Evolutionary conservation across 2,888 invertebrate species (phyloP).

Genomic region (Protonemura montana): DNA sequence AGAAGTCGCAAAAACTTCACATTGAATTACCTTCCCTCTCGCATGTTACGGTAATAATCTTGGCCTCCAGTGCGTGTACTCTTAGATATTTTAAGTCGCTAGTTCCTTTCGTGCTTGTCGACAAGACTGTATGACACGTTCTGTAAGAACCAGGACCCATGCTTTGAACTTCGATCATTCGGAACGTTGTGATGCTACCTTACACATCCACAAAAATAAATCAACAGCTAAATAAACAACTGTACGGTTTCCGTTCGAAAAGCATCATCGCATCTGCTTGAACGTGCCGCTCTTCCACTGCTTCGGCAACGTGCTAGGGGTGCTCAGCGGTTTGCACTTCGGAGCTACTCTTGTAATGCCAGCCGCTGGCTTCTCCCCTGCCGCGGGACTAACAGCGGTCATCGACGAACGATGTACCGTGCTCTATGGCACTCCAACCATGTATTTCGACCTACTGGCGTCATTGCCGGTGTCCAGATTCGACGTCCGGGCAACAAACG

Average conservation of each 20-base stretch:
- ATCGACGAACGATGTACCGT: conserved; percentile 68
- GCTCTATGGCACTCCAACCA: conserved; percentile 65
- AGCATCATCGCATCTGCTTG: conserved; percentile 56
- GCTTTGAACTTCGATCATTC: too few relatives aligned
- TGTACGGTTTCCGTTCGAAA: not conserved
- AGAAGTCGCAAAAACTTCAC: too few relatives aligned
- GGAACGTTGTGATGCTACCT: too few relatives aligned
- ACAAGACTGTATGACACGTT: too few relatives aligned
- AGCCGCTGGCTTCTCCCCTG: conserved; percentile 67
- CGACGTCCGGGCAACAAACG: conserved; percentile 60
- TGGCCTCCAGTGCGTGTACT: too few relatives aligned
- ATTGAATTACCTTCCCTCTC: too few relatives aligned
- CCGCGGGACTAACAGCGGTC: conserved; percentile 69
- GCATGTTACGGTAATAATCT: too few relatives aligned
- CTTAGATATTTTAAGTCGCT: too few relatives aligned
- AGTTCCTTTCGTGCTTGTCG: too few relatives aligned
- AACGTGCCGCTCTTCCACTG: conserved; percentile 86
- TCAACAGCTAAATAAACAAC: too few relatives aligned
- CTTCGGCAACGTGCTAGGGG: conserved; percentile 74
- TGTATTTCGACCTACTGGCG: conserved; percentile 64
- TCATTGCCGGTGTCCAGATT: conserved; percentile 19
- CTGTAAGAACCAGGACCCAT: too few relatives aligned
- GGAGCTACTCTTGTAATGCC: conserved; percentile 72
- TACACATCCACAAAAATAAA: too few relatives aligned
- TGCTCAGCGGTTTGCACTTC: conserved; percentile 66